Evolutionary conservation across 2,113 vertebrate species (phyloP), one percentile per base, ranked within the genome.

Genomic region (Lathamus discolor): DNA sequence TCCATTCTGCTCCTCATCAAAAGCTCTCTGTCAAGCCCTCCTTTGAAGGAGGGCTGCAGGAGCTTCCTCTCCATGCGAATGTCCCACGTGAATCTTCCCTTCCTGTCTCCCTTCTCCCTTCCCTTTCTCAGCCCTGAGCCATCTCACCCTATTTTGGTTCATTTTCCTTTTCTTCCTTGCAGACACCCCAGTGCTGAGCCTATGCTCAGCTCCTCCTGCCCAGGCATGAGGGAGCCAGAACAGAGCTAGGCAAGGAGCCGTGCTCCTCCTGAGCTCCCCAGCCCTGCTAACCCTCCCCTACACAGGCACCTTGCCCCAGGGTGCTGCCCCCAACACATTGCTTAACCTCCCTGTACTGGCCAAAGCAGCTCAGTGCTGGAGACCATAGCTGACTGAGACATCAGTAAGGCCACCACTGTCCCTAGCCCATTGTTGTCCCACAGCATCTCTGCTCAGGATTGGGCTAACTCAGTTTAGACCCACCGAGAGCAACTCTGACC

Each of bases 1-100:
- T 92, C 74, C 25, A 23, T 35, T 62, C 28, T 0, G 23, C 43
- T 81, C 83, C 61, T 74, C 73, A 92, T 91, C 80, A 59, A 51
- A 90, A 93, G 81, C 44, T 37, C 76, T 77, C 92, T 54, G 89
- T 89, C 81, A 87, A 31, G 75, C 28, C 52, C 51, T 91, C 20
- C 44, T 86, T 91, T 0, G 1, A 55, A 88, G 44, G 33, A 61
- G 59, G 54, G 23, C 19, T 23, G 49, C 1, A 3, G 83, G 75
- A 90, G 66, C 52, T 46, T 80, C 59, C 63, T 88, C 46, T 91
- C 13, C 17, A 9, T 8, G 23, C 13, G 90, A 61, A 93, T 55
- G 33, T 54, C 29, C 89, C 27, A 52, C 28, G 2, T 6, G 59
- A 67, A 10, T 61, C 62, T 73, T 22, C 78, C 66, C 13, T 54